Evolutionary conservation across 1,140 invertebrate genomes (phyloP).

Genomic region (Papilio polytes): DNA sequence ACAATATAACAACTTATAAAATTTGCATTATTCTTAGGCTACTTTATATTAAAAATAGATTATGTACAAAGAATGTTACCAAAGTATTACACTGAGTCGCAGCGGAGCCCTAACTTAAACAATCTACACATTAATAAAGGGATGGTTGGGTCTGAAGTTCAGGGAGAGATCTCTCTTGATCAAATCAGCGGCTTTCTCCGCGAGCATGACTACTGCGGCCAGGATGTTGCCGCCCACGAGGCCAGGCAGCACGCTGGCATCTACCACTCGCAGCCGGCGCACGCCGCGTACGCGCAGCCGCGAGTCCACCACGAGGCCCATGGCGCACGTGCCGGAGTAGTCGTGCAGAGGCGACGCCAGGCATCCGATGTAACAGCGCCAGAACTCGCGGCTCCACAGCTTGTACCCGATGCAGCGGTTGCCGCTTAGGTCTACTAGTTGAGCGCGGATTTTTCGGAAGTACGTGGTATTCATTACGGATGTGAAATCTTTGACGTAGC

Average conservation of each 20-base stretch:
- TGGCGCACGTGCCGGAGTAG: slow-evolving; percentile 46
- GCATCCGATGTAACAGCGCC: slow-evolving; percentile 42
- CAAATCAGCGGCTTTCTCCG: slow-evolving; percentile 48
- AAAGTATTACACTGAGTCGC: neutral
- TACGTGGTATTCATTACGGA: slow-evolving; percentile 43
- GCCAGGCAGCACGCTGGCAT: slow-evolving; percentile 57
- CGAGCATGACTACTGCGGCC: slow-evolving; percentile 50
- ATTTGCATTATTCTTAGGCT: neutral
- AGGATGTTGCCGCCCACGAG: slow-evolving; percentile 51
- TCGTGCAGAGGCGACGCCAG: slow-evolving; percentile 42
- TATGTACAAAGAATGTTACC: neutral
- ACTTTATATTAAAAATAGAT: neutral
- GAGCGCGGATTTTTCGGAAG: slow-evolving; percentile 45
- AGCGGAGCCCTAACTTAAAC: neutral
- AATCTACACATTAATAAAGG: slow-evolving; percentile 19
- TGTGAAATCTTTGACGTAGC: slow-evolving; percentile 43
- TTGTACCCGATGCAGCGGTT: slow-evolving; percentile 36
- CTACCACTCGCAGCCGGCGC: slow-evolving; percentile 52
- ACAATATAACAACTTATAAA: neutral
- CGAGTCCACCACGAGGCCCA: slow-evolving; percentile 55
- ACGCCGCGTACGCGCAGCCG: slow-evolving; percentile 75
- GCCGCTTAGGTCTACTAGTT: slow-evolving; percentile 41
- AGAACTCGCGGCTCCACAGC: slow-evolving; percentile 42
- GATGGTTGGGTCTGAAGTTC: slow-evolving; percentile 15
- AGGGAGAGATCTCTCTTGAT: slow-evolving; percentile 46